phyloP scores from a whole-genome alignment of 2,797 vertebrate genomes.

The Iguana delicatissima region DNA sequence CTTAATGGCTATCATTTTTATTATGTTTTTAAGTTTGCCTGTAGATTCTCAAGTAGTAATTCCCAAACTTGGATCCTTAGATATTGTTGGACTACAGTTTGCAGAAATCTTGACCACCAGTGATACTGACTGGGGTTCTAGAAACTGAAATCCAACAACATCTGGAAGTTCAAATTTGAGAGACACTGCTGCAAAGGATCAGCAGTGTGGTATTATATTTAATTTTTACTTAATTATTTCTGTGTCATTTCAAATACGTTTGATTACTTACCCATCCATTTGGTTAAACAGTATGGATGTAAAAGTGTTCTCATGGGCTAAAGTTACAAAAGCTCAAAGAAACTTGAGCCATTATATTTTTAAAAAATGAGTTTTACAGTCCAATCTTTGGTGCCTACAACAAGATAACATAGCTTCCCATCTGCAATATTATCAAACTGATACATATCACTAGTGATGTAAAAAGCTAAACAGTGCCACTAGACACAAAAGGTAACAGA shows the following conservation, averaged over 20 bases:
- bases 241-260: conserved; percentile 36
- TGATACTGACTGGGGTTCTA: too few relatives aligned
- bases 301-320: not conserved
- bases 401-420: not conserved
- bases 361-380: not conserved
- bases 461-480: not conserved
- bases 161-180: too few relatives aligned
- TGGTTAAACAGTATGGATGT: not conserved
- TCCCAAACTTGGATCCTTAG: too few relatives aligned
- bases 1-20: not conserved
- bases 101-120: too few relatives aligned
- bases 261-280: conserved; percentile 9
- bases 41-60: too few relatives aligned
- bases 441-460: not conserved
- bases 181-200: not conserved
- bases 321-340: not conserved
- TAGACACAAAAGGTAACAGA: not conserved
- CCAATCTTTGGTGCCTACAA: not conserved
- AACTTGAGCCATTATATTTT: not conserved
- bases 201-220: not conserved
- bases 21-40: conserved; percentile 12
- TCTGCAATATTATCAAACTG: not conserved
- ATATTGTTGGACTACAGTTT: too few relatives aligned
- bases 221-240: conserved; percentile 19
- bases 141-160: too few relatives aligned